Percentiles rank a stretch among this genome's conserved stretches.
Conservation (phyloP, 2,888 invertebrate species). For the Parochlus steinenii region DNA sequence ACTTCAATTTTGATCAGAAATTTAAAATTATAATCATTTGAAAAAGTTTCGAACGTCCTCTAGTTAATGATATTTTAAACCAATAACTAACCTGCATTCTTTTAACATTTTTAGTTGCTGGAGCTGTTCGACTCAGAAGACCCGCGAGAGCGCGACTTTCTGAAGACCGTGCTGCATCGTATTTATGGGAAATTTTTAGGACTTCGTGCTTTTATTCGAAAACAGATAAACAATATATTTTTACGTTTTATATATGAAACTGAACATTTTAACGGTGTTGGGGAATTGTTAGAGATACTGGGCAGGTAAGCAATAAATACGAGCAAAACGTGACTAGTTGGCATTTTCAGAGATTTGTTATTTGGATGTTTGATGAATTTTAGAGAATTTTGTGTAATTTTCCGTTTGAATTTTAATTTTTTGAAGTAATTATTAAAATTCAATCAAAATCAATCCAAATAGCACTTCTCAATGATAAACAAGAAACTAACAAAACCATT, state of each 20-base stretch:
- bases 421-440: background rate
- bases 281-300: constrained; percentile 89
- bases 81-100: too few relatives aligned
- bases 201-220: constrained; percentile 88
- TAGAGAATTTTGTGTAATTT: background rate
- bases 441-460: too few relatives aligned
- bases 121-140: constrained; percentile 96
- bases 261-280: constrained; percentile 95
- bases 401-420: background rate
- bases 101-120: constrained; percentile 62
- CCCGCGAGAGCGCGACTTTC: constrained; percentile 88
- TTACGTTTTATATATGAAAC: constrained; percentile 96
- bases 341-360: background rate
- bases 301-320: constrained; percentile 44
- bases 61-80: too few relatives aligned
- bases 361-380: background rate
- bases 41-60: too few relatives aligned
- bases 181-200: constrained; percentile 97
- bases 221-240: constrained; percentile 96
- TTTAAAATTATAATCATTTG: too few relatives aligned
- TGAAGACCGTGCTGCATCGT: constrained; percentile 94
- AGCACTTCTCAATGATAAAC: too few relatives aligned
- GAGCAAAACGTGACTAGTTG: background rate
- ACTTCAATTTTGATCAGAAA: too few relatives aligned
- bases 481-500: background rate